These are phyloP conservation scores for Hypselothyrea guttata DNA, from an alignment of 2,888 invertebrate species.

Conservation along the genomic window DNA sequence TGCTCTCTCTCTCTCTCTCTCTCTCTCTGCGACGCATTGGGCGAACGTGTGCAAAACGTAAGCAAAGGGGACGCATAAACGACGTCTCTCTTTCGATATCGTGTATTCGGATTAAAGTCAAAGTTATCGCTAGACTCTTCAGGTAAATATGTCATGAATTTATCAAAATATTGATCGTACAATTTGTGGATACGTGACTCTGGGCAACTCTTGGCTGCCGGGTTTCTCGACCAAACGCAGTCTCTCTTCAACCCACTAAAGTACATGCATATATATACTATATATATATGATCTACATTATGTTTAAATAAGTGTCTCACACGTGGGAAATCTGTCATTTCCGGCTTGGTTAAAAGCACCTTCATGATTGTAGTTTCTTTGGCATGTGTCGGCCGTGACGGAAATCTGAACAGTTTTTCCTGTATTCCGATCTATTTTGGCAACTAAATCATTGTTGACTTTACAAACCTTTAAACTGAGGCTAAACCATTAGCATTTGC, in stretches of 20 bases:
- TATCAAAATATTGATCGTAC: constrained; percentile 39
- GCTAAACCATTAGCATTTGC: too few relatives aligned
- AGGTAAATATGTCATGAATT: constrained; percentile 48
- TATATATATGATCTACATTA: not conserved
- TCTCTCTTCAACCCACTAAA: not conserved
- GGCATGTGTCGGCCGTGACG: constrained; percentile 24
- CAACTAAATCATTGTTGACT: constrained; percentile 10
- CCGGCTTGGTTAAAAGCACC: constrained; percentile 43
- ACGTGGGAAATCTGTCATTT: constrained; percentile 26
- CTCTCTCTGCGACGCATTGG: constrained; percentile 1
- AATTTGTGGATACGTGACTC: constrained; percentile 37
- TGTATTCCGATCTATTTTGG: constrained; percentile 15
- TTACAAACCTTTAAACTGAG: too few relatives aligned
- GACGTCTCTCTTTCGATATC: constrained; percentile 7
- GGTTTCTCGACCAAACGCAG: not conserved
- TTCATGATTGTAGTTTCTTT: constrained; percentile 16
- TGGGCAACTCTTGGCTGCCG: too few relatives aligned
- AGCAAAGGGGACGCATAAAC: constrained; percentile 7
- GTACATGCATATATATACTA: not conserved
- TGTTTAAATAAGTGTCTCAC: constrained; percentile 14
- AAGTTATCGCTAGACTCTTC: constrained; percentile 25
- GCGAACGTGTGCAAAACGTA: constrained; percentile 25
- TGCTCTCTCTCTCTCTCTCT: not conserved
- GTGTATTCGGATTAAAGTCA: constrained; percentile 38
- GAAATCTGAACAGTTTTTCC: constrained; percentile 27